Evolutionary conservation across 2,113 vertebrate genomes (phyloP).

Genomic region (Onychorhynchus coronatus): DNA sequence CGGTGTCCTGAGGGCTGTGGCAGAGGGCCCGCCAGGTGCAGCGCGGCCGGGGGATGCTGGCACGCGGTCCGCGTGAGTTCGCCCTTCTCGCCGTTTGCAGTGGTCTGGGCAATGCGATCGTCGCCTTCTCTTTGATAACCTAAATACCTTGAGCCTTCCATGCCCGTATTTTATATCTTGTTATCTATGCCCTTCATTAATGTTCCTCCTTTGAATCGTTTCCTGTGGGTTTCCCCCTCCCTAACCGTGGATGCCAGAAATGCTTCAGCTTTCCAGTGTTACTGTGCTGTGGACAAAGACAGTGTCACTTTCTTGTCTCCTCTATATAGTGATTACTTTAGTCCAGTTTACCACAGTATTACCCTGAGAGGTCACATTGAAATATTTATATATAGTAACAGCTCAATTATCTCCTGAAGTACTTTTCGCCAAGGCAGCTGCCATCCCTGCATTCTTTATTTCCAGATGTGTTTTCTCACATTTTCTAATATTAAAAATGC

Average conservation of each 20-base stretch:
- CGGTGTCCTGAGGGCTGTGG: background rate
- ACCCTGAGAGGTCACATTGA: background rate
- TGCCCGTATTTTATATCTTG: background rate
- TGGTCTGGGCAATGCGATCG: background rate
- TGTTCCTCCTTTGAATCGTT: background rate
- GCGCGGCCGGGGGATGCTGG: background rate
- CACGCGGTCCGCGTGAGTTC: background rate
- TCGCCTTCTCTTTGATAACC: background rate
- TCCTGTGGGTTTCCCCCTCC: background rate
- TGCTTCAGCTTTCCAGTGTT: background rate
- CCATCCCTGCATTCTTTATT: background rate
- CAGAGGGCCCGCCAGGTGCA: background rate
- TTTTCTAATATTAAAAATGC: background rate
- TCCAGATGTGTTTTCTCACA: background rate
- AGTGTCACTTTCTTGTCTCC: background rate
- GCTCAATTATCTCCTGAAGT: background rate
- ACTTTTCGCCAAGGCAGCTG: background rate
- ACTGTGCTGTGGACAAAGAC: background rate
- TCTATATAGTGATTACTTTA: background rate
- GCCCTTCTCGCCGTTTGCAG: background rate
- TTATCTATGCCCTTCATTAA: background rate
- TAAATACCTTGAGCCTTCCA: background rate
- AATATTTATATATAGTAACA: background rate
- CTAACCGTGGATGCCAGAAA: background rate
- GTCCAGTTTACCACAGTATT: background rate